Percentiles rank a stretch among this genome's conserved stretches.
These are phyloP conservation scores for Heliconius hermathena DNA, from an alignment of 1,140 invertebrate genomes.

Conservation along the genomic window DNA sequence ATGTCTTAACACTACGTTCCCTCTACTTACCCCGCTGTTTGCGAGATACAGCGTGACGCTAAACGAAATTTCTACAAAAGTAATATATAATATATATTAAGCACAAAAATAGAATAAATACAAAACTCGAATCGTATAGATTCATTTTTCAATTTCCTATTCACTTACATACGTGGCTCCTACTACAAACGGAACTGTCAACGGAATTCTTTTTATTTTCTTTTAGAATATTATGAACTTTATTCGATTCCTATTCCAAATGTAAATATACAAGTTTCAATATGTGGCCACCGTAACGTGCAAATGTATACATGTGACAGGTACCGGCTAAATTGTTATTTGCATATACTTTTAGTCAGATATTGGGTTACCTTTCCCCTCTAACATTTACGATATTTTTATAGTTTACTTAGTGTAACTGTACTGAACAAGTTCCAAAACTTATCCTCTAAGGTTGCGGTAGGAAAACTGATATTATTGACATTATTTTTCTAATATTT, in stretches of 20 bases:
- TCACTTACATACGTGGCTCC: neutral
- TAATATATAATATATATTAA: no score
- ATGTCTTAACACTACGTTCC: no score
- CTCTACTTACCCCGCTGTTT: no score
- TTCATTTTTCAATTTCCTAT: slow-evolving; percentile 34
- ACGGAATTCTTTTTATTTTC: slow-evolving; percentile 29
- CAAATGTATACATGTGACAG: slow-evolving; percentile 37
- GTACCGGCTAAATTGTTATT: slow-evolving; percentile 38
- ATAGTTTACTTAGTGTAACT: slow-evolving; percentile 14
- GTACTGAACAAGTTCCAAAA: neutral
- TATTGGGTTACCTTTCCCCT: slow-evolving; percentile 34
- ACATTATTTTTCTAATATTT: neutral
- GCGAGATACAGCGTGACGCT: no score
- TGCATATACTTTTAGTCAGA: slow-evolving; percentile 35
- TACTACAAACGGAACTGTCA: slow-evolving; percentile 17
- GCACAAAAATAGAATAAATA: neutral
- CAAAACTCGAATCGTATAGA: neutral
- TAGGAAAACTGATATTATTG: neutral
- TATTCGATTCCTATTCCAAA: slow-evolving; percentile 33
- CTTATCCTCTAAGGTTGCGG: neutral
- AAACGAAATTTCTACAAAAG: no score
- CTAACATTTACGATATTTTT: slow-evolving; percentile 26
- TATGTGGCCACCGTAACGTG: slow-evolving; percentile 32
- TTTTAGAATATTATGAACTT: slow-evolving; percentile 32
- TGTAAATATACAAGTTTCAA: slow-evolving; percentile 37